Conservation (phyloP, 2,113 vertebrate species). For the Hemiscyllium ocellatum region DNA sequence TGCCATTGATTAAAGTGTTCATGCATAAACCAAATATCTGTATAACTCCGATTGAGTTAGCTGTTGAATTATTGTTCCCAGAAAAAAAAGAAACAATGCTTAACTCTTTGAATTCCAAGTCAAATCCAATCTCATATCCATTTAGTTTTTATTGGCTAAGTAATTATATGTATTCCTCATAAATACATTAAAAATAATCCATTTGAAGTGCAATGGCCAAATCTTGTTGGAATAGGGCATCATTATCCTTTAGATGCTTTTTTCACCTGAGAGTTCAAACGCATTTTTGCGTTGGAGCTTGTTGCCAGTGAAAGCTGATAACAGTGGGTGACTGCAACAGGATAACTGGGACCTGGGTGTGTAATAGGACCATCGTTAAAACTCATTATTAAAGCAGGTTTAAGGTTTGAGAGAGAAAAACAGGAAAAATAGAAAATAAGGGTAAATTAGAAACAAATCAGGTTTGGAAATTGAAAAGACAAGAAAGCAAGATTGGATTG, state of each 20-base stretch:
- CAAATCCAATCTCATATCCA: neutral
- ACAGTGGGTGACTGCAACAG: neutral
- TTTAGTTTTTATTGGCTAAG: neutral
- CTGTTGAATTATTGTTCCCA: neutral
- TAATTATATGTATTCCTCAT: neutral
- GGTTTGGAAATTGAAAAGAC: neutral
- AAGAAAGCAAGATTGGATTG: neutral
- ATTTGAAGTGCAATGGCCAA: neutral
- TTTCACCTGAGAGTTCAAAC: neutral
- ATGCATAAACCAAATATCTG: neutral
- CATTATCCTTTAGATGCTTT: neutral
- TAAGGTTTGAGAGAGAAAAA: neutral
- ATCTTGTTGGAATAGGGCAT: neutral
- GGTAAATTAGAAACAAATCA: neutral
- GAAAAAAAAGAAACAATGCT: conserved; percentile 11
- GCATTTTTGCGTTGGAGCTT: neutral
- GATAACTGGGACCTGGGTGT: neutral
- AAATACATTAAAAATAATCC: neutral
- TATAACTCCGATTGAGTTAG: neutral
- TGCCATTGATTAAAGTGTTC: neutral
- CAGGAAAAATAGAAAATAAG: neutral
- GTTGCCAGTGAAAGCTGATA: neutral
- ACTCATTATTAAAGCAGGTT: neutral
- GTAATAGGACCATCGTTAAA: neutral
- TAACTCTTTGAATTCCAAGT: conserved; percentile 1